Base-by-base conservation (phyloP, 2,113 vertebrate species). In the Porphyrio hochstetteri region DNA sequence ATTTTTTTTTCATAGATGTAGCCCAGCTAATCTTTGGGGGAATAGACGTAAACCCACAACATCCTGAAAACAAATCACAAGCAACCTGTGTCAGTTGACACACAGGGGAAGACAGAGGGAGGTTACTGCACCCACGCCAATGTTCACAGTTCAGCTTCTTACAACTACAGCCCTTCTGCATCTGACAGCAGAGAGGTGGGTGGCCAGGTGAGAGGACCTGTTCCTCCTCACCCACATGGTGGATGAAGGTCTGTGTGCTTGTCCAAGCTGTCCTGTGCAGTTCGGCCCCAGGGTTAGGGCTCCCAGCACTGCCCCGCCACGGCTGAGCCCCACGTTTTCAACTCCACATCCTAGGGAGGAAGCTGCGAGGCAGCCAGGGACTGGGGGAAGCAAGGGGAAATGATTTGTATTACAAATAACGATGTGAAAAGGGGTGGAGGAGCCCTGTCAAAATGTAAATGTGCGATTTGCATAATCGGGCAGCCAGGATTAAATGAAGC, bases 361-460 rank as follows among this genome's bases (percentile, higher is more conserved):
- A 71, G 65, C 36, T 29, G 76, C 71, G 61, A 70, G 31, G 59
- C 78, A 90, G 61, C 71, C 31, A 76, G 64, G 67, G 94, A 80
- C 20, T 3, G 48, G 60, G 60, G 40, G 82, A 82, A 90, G 82
- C 65, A 77, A 75, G 59, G 36, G 71, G 67, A 85, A 85, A 88
- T 82, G 12, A 93, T 79, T 86, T 81, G 86, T 75, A 21, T 82
- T 68, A 94, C 82, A 90, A 93, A 80, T 82, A 93, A 92, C 4
- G 0, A 80, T 1, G 33, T 36, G 81, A 72, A 94, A 92, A 86
- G 55, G 68, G 92, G 88, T 85, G 95, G 92, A 91, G 82, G 83
- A 86, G 91, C 63, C 80, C 72, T 94, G 90, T 90, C 90, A 97
- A 86, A 96, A 97, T 95, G 94, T 94, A 97, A 97, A 95, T 94